Base-by-base conservation (phyloP, 2,113 vertebrate species). In the Rhabdomys dilectus region DNA sequence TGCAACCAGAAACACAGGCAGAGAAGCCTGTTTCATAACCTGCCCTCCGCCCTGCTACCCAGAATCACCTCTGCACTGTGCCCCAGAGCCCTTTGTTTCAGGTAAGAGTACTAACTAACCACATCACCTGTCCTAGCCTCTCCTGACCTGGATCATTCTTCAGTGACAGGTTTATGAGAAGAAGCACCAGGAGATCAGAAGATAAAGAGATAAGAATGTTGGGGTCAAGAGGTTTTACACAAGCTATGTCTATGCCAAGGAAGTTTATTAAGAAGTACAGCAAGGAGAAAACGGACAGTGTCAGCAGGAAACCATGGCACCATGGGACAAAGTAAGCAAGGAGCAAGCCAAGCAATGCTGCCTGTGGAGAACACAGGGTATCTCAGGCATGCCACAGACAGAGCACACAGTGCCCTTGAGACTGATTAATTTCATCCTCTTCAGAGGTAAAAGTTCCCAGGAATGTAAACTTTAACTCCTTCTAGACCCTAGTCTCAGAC, bases 31-130 rank as follows among this genome's bases (percentile, higher is more conserved):
- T 7, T 3, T 39, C 4, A 5, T 39, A n/a, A 45, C 19, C 39
- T 22, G 51, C 51, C n/a, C 48, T 9, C 36, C 17, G 31, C 58
- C n/a, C 45, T 15, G 17, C 39, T 22, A 9, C 62, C 42, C 31
- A 31, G 0, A 22, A 1, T 2, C 22, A 15, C 0, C 17, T 12
- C 34, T 39, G 12, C 36, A 42, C 66, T 17, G 11, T 0, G 15
- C 2, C 42, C 36, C 31, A 51, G 0, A 10, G 16, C 1, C 22
- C 56, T 45, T 8, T 15, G 7, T 62, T n/a, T 39, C 4, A 6
- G 29, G 34, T 7, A 86, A 42, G 2, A 70, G 39, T 31, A 13
- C 16, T 0, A n/a, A 17, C 9, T 0, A 51, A 12, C 24, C 4
- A 1, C 5, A 21, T 3, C 12, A 16, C 1, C 1, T 8, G 13